These are phyloP conservation scores for Nephrocerus scutellatus DNA, from an alignment of 2,888 invertebrate genomes.

Conservation along the genomic window DNA sequence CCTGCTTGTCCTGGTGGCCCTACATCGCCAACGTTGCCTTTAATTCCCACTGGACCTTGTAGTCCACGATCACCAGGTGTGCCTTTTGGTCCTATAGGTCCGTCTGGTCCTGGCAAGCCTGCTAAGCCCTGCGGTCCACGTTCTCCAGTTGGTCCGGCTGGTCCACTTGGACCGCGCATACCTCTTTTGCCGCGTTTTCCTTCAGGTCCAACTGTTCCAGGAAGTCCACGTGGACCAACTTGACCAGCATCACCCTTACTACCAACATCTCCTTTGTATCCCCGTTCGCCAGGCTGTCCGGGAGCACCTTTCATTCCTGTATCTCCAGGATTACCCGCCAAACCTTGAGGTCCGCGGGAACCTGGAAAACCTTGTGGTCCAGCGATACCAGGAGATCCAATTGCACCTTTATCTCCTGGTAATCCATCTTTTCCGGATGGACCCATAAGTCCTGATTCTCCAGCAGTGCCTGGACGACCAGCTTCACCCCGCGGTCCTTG, in stretches of 20 bases:
- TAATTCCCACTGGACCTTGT: conserved; percentile 58
- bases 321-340: conserved; percentile 65
- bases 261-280: conserved; percentile 71
- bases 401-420: conserved; percentile 73
- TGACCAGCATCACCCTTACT: conserved; percentile 68
- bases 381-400: conserved; percentile 63
- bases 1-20: conserved; percentile 57
- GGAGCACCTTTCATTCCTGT: conserved; percentile 70
- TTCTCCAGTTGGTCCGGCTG: conserved; percentile 61
- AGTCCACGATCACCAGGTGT: conserved; percentile 64
- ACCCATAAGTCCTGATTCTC: conserved; percentile 69
- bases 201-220: conserved; percentile 67
- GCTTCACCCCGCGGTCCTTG: conserved; percentile 77
- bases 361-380: conserved; percentile 81
- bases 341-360: conserved; percentile 67
- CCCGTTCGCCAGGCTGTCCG: conserved; percentile 70
- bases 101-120: conserved; percentile 71
- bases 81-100: conserved; percentile 70
- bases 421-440: conserved; percentile 71
- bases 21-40: conserved; percentile 56
- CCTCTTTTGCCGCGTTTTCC: conserved; percentile 76
- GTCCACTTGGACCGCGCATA: conserved; percentile 67
- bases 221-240: conserved; percentile 67
- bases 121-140: conserved; percentile 50
- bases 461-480: conserved; percentile 69